Base-by-base conservation (phyloP, 2,888 invertebrate genomes). In the Dryadula phaetusa region DNA sequence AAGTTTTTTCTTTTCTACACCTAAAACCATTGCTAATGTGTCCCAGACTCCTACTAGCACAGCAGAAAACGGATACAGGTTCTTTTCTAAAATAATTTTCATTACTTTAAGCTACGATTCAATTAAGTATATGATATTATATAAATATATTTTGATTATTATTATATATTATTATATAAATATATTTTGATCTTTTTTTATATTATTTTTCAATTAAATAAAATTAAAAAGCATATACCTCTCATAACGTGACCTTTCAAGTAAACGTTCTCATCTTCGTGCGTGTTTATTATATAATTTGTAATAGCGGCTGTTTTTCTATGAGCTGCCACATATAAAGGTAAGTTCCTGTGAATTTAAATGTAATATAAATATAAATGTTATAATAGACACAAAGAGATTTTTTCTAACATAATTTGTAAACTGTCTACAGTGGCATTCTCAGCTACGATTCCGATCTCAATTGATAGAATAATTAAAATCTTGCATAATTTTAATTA, bases 61-160 rank as follows among this genome's bases (percentile, higher is more conserved):
- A 32, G 95, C 96, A 1, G 97, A 95, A 16, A 96, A 97, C 0
- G 98, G 98, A 73, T 95, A 95, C 12, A 96, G 79, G 49, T 94
- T 95, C 71, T 96, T 93, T 1, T 94, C 96, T 93, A 20, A 74
- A 70, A 62, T 16, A 7, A 46, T 14, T 34, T 18, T 54, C 34
- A 32, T n/a, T 18, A 54, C 28, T 44, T 46, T 32, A 22, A 46
- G 18, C 44, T 12, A 12, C 37, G 12, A 37, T 12, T 12, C 12
- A n/a, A n/a, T n/a, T n/a, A n/a, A n/a, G n/a, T n/a, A n/a, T n/a
- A n/a, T n/a, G n/a, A n/a, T n/a, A n/a, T n/a, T n/a, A n/a, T n/a
- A n/a, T n/a, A n/a, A n/a, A n/a, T n/a, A n/a, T n/a, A n/a, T n/a
- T n/a, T n/a, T n/a, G n/a, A n/a, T n/a, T n/a, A n/a, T n/a, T n/a